These are phyloP conservation scores for Poeciliopsis gracilis DNA, from an alignment of 2,797 vertebrate species.

Conservation along the genomic window DNA sequence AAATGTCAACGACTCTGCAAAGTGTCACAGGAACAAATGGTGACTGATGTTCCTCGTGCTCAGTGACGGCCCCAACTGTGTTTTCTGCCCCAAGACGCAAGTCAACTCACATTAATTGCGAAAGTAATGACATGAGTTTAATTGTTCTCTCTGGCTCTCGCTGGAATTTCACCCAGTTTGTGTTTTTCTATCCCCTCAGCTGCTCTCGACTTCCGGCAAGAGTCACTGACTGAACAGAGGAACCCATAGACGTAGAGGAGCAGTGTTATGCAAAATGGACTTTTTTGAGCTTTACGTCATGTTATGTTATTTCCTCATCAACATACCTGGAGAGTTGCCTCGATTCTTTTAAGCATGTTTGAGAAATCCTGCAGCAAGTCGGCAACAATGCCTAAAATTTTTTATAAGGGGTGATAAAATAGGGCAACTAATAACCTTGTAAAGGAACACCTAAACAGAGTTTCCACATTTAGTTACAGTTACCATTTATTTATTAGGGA, in stretches of 20 bases:
- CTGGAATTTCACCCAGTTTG: slow-evolving; percentile 58
- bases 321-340: too few species aligned
- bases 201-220: slow-evolving; percentile 30
- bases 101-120: slow-evolving; percentile 68
- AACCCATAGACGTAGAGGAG: background rate
- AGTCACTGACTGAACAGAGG: background rate
- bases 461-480: background rate
- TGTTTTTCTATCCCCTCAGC: slow-evolving; percentile 48
- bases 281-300: too few species aligned
- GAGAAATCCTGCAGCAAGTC: too few species aligned
- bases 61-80: slow-evolving; percentile 36
- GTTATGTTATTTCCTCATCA: too few species aligned
- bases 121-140: slow-evolving; percentile 61
- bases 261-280: too few species aligned
- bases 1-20: slow-evolving; percentile 42
- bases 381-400: background rate
- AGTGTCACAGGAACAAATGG: slow-evolving; percentile 48
- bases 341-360: too few species aligned
- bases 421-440: background rate
- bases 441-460: background rate
- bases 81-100: slow-evolving; percentile 54
- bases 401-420: background rate
- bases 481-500: background rate
- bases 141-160: slow-evolving; percentile 58
- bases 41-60: slow-evolving; percentile 44